A percentile compares a stretch with the other conserved stretches of the same genome.
phyloP scores from a whole-genome alignment of 2,113 vertebrate species.

The Chloebia gouldiae region DNA sequence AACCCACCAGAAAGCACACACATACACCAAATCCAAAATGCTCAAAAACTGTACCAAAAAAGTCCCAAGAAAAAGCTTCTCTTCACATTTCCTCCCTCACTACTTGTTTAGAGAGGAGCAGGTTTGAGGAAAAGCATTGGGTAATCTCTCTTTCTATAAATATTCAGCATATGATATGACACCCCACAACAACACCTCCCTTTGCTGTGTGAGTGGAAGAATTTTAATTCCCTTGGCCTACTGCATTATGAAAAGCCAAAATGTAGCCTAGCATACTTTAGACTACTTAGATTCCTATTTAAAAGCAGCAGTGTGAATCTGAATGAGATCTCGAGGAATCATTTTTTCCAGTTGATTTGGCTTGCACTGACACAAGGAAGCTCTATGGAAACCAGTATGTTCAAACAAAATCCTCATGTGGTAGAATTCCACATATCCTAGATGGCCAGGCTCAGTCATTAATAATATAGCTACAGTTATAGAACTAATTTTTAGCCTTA shows the following conservation, averaged over 20 bases:
- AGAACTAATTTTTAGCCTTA: not conserved
- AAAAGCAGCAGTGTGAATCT: not conserved
- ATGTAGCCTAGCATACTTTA: not conserved
- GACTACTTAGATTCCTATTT: not conserved
- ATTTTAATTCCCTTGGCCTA: not conserved
- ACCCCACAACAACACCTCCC: rapidly evolving
- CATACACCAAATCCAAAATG: not conserved
- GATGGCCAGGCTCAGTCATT: not conserved
- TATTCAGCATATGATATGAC: not conserved
- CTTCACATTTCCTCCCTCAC: not conserved
- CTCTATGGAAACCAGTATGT: not conserved
- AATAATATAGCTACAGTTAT: not conserved
- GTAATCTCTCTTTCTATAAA: not conserved
- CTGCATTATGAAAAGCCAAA: not conserved
- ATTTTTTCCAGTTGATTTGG: not conserved
- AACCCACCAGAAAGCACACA: not conserved
- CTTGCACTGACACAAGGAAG: not conserved
- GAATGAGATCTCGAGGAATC: not conserved
- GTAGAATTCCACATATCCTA: not conserved
- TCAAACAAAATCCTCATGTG: not conserved
- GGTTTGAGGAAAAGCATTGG: not conserved
- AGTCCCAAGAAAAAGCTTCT: not conserved
- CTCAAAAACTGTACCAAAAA: not conserved
- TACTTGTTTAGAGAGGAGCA: not conserved
- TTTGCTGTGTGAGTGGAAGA: not conserved